Conservation (phyloP, 2,113 vertebrate genomes). For the Tupaia chinensis region DNA sequence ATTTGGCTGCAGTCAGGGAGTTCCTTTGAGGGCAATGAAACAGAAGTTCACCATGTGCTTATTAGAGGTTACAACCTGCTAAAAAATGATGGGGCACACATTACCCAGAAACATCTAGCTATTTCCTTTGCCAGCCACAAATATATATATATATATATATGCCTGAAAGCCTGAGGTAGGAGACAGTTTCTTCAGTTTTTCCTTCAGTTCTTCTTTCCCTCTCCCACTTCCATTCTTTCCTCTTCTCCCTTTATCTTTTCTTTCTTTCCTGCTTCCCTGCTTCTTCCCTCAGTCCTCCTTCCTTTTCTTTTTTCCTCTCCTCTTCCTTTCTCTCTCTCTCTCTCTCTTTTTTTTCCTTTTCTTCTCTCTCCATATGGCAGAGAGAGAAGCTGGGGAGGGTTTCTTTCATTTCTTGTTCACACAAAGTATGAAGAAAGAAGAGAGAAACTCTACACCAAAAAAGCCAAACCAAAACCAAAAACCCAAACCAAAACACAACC, state of each 20-base stretch:
- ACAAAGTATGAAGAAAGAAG: constrained; percentile 17
- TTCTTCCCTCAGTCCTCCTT: too few species aligned
- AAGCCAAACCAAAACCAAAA: background rate
- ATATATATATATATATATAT: background rate
- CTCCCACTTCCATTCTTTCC: background rate
- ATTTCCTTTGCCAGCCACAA: constrained; percentile 56
- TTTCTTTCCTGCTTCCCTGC: background rate
- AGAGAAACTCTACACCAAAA: constrained; percentile 24
- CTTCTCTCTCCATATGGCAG: constrained; percentile 14
- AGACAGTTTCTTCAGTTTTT: background rate
- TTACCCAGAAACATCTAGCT: constrained; percentile 65
- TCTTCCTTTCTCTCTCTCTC: too few species aligned
- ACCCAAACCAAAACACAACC: too few species aligned
- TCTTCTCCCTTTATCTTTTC: background rate
- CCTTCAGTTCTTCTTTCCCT: background rate
- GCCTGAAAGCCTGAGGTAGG: background rate
- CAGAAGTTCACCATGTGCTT: constrained; percentile 74
- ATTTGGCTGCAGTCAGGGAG: constrained; percentile 54
- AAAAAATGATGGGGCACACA: constrained; percentile 61
- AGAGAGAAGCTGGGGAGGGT: constrained; percentile 49
- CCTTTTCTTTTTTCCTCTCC: background rate
- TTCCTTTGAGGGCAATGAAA: constrained; percentile 72
- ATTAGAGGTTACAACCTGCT: constrained; percentile 73
- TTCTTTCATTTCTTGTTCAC: constrained; percentile 37
- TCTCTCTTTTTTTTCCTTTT: too few species aligned